Evolutionary conservation across 1,140 invertebrate genomes (phyloP), one percentile per base, ranked within the genome.

Genomic region (Spodoptera litura): DNA sequence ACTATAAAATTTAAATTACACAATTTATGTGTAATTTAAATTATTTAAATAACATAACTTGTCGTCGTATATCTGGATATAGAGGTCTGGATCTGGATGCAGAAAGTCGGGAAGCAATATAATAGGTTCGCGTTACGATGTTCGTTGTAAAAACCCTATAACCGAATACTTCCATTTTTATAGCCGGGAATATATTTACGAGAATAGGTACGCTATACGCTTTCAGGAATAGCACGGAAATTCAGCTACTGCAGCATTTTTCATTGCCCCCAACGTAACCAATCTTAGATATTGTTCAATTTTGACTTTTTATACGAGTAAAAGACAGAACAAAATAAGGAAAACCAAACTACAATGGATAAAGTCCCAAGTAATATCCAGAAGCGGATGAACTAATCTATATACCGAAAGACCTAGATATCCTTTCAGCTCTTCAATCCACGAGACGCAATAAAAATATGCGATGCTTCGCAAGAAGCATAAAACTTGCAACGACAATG

Each of bases 391-490:
- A 56, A 68, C 53, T 74, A 73, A 49, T 74, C 52, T 72, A 64
- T 78, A 72, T 78, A 62, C 56, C 44, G 56, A 49, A 66, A 81
- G 56, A 80, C 74, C 74, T 55, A 75, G 12, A 75, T 81, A 64
- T 38, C 49, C 27, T 68, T 38, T 78, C 62, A 88, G 82, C 86
- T 90, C 91, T 91, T 93, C 91, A 93, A 93, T 93, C 88, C 84
- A 85, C 85, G 79, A 89, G 89, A 91, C 81, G 91, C 88, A 93
- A 93, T 93, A 92, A 93, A 93, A 93, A 92, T 93, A 92, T 93
- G 90, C 88, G 79, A 89, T 85, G 85, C 84, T 86, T 85, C 84
- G 83, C 83, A 83, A 83, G 84, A 85, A 81, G 83, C 91, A 93
- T 93, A 93, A 93, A 93, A 92, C 88, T 91, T 74, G 83, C 84